phyloP scores from a whole-genome alignment of 2,888 invertebrate species.

The Globia sparganii region DNA sequence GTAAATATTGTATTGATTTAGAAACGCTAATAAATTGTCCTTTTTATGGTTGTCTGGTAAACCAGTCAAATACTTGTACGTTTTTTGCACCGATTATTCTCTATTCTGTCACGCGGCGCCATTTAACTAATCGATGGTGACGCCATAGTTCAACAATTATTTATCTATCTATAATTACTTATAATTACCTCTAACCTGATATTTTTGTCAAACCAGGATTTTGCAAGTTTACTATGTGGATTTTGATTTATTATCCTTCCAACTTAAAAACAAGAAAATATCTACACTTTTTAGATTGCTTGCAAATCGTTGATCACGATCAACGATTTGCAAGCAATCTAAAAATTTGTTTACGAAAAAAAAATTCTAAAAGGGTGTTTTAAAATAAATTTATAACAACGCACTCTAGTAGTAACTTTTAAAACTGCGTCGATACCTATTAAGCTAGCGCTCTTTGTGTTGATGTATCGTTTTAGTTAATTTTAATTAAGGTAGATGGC shows the following conservation, averaged over 20 bases:
- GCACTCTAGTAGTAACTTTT: neutral
- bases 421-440: neutral
- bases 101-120: slow-evolving; percentile 46
- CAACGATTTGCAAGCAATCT: neutral
- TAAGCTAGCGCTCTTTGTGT: too few relatives aligned
- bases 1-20: slow-evolving; percentile 73
- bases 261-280: slow-evolving; percentile 15
- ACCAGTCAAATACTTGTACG: slow-evolving; percentile 42
- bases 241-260: neutral
- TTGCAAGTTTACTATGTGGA: neutral
- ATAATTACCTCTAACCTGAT: slow-evolving; percentile 34
- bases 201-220: slow-evolving; percentile 30
- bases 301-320: too few relatives aligned
- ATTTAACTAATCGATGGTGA: slow-evolving; percentile 58
- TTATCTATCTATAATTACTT: slow-evolving; percentile 35
- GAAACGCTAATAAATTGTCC: slow-evolving; percentile 72
- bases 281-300: too few relatives aligned
- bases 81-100: slow-evolving; percentile 57
- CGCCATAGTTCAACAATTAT: slow-evolving; percentile 51
- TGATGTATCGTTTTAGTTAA: neutral
- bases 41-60: slow-evolving; percentile 67
- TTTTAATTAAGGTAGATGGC: slow-evolving; percentile 34
- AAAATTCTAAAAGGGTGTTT: too few relatives aligned
- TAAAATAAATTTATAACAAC: neutral
- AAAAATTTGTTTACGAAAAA: too few relatives aligned